Base-by-base conservation (phyloP, 1,140 invertebrate species). In the Drosophila bifasciata region DNA sequence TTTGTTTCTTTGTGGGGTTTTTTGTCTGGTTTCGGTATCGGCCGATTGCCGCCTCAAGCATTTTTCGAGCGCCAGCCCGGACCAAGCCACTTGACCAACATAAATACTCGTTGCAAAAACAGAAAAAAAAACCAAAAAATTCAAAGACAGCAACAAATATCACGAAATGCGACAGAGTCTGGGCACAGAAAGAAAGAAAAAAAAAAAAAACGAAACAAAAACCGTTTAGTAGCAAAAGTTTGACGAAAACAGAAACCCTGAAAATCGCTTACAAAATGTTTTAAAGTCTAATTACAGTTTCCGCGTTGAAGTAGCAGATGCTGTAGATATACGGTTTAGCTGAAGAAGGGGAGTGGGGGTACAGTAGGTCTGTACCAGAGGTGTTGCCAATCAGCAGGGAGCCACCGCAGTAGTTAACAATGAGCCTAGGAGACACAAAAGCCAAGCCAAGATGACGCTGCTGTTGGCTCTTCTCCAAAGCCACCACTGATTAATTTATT, bases 221-320 rank as follows among this genome's bases (percentile, higher is more conserved):
- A 80, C 55, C 68, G 70, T 67, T 81, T 81, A 81, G 73, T 52
- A 64, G 64, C 51, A 15, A 55, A 61, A 55, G 45, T 53, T 62
- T 58, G 56, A 62, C 56, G 60, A 76, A 66, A 45, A 44, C 57
- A 63, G 72, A 66, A 76, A 50, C 55, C 45, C 56, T 62, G 45
- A 75, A 86, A 83, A 88, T 83, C 70, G 79, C 64, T 86, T 86
- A 86, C 83, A 86, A 86, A 78, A 86, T 88, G 71, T 51, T 56
- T 86, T 88, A 86, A 81, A 88, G 60, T 68, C 60, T 78, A 86
- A 86, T 86, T 86, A 86, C 83, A 83, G 75, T 79, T 86, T 86
- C 83, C 83, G 83, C 78, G 60, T 86, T 81, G 48, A 64, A 45
- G 67, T 57, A 56, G 63, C 7, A 17, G 19, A 28, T 17, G 25